phyloP scores from a whole-genome alignment of 2,113 vertebrate genomes.

The Heterochromis multidens region DNA sequence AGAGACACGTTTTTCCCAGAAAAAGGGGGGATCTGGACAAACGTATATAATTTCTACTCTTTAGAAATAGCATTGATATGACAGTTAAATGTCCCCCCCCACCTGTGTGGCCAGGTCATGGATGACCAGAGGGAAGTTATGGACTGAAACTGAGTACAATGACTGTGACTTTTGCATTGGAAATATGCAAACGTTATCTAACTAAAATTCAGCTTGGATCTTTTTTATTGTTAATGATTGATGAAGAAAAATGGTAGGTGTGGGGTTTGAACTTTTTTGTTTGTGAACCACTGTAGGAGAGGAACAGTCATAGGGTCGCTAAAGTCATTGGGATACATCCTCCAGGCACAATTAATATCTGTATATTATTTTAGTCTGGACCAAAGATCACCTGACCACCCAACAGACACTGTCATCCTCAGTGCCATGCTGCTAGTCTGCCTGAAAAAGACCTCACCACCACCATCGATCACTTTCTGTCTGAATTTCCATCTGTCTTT shows the following conservation, averaged over 20 bases:
- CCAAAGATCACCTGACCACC: background rate
- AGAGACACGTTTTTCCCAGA: background rate
- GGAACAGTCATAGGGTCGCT: background rate
- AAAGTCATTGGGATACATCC: background rate
- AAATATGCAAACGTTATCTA: background rate
- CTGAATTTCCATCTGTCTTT: slow-evolving; percentile 6
- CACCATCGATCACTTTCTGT: slow-evolving; percentile 31
- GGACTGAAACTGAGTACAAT: background rate
- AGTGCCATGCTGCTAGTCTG: background rate
- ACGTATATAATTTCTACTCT: no score
- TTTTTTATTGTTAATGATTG: background rate
- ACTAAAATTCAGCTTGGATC: background rate
- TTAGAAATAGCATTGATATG: no score
- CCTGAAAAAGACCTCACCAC: background rate
- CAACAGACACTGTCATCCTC: background rate
- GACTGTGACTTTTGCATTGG: background rate
- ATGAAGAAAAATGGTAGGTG: background rate
- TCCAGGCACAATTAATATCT: background rate
- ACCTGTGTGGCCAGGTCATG: background rate
- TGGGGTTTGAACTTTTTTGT: background rate
- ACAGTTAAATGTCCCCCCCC: no score
- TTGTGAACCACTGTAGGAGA: background rate
- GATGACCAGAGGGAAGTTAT: background rate
- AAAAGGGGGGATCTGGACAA: no score
- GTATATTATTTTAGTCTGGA: background rate